These are phyloP conservation scores for Dendrolimus punctatus DNA, from an alignment of 1,140 invertebrate species.

Conservation along the genomic window DNA sequence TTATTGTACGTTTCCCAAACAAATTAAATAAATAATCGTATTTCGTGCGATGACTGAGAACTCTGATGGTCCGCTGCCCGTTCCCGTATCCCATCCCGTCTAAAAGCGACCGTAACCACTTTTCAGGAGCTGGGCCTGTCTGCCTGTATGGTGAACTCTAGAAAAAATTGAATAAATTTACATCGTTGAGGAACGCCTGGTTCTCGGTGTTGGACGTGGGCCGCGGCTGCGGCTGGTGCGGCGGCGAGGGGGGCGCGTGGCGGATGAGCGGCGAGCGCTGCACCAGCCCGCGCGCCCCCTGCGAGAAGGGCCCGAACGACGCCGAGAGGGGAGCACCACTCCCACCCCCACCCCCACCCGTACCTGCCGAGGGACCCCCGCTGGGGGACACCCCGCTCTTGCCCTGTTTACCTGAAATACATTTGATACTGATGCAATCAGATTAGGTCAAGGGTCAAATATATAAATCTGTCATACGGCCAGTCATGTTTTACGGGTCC, in stretches of 20 bases:
- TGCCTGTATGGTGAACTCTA: background rate
- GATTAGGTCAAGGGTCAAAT: too few species aligned
- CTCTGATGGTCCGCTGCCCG: too few species aligned
- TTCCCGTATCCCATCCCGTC: too few species aligned
- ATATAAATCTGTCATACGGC: too few species aligned
- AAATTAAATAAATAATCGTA: too few species aligned
- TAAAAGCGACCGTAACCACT: background rate
- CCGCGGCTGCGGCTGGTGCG: constrained; percentile 77
- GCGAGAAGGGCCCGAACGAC: constrained; percentile 84
- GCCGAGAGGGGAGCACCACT: constrained; percentile 30
- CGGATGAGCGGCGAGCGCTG: constrained; percentile 93
- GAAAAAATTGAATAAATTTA: constrained; percentile 42
- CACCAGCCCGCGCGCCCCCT: constrained; percentile 86
- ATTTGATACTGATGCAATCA: too few species aligned
- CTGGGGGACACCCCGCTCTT: constrained; percentile 8
- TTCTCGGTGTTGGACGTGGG: constrained; percentile 87
- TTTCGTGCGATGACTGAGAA: too few species aligned
- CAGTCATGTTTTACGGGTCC: too few species aligned
- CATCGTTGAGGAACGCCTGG: constrained; percentile 90
- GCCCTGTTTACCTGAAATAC: constrained; percentile 29
- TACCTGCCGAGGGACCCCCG: background rate
- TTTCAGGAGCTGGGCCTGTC: background rate
- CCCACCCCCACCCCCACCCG: constrained; percentile 3
- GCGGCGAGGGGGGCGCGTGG: constrained; percentile 79
- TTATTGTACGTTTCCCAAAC: too few species aligned